A percentile compares a stretch with the other conserved stretches of the same genome.
Evolutionary conservation across 1,140 invertebrate species (phyloP).

Genomic region (Drosophila sp.): DNA sequence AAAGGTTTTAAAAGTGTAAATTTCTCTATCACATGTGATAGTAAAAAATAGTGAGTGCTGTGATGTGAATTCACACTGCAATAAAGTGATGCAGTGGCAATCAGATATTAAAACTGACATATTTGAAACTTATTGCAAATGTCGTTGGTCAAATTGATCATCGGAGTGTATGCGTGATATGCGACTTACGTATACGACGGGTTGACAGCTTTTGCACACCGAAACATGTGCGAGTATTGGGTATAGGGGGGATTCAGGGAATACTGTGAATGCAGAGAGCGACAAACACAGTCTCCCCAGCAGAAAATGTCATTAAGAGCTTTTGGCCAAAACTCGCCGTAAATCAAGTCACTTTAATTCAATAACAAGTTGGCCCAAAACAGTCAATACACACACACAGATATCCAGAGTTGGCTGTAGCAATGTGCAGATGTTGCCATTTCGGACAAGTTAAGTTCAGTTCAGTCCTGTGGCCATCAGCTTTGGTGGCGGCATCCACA

Average conservation of each 20-base stretch:
- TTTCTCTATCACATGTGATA: no score
- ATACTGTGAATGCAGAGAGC: no score
- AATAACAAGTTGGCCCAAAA: constrained; percentile 41
- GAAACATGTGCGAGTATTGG: constrained; percentile 11
- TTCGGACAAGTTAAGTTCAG: constrained; percentile 29
- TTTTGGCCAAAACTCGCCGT: constrained; percentile 42
- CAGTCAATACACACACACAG: not conserved
- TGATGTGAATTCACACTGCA: no score
- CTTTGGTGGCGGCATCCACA: constrained; percentile 2
- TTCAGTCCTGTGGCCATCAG: constrained; percentile 23
- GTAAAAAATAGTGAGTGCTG: no score
- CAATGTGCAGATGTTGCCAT: constrained; percentile 43
- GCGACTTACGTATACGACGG: constrained; percentile 18
- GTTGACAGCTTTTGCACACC: constrained; percentile 8
- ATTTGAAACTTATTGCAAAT: no score
- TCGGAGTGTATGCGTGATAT: constrained; percentile 13
- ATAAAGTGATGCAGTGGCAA: not conserved
- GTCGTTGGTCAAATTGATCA: no score
- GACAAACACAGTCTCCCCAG: not conserved
- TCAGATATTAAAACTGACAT: not conserved
- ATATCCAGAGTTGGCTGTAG: no score
- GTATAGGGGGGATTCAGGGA: no score
- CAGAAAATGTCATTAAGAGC: constrained; percentile 38
- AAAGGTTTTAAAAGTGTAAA: no score
- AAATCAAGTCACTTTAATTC: constrained; percentile 55